Percentiles rank a stretch among this genome's conserved stretches.
Conservation (phyloP, 2,113 vertebrate genomes). For the Colossoma macropomum region DNA sequence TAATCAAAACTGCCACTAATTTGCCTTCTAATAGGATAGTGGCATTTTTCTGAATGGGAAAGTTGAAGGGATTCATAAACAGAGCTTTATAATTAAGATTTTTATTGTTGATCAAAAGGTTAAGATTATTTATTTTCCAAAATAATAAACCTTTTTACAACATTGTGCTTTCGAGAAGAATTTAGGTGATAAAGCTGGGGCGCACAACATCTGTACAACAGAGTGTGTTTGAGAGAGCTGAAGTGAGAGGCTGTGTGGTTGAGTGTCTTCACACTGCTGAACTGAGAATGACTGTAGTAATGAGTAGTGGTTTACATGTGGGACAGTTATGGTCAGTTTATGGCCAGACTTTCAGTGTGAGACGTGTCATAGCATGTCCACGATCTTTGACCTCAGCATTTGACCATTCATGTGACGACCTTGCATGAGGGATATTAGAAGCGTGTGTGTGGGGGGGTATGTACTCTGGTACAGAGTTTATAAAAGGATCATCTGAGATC, state of each 20-base stretch:
- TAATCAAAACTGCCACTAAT: too few relatives aligned
- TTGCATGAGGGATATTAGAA: not conserved
- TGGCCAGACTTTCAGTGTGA: not conserved
- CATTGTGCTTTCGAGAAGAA: too few relatives aligned
- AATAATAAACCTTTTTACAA: too few relatives aligned
- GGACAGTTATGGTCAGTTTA: not conserved
- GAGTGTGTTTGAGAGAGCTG: not conserved
- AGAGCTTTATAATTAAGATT: too few relatives aligned
- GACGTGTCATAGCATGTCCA: not conserved
- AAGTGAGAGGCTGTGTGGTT: not conserved
- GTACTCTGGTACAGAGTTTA: not conserved
- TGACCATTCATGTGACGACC: not conserved
- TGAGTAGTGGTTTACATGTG: not conserved
- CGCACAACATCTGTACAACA: too few relatives aligned
- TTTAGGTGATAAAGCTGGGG: too few relatives aligned
- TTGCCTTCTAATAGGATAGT: too few relatives aligned
- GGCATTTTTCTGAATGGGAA: too few relatives aligned
- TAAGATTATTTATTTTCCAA: too few relatives aligned
- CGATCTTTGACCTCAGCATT: not conserved
- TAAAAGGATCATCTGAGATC: not conserved
- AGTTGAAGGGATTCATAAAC: too few relatives aligned
- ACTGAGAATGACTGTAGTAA: conserved; percentile 12
- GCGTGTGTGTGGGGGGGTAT: not conserved
- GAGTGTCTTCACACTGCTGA: not conserved
- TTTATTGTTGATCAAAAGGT: too few relatives aligned